Percentiles rank a stretch among this genome's conserved stretches.
Evolutionary conservation across 2,888 invertebrate genomes (phyloP).

Genomic region (Synanthedon formicaeformis): DNA sequence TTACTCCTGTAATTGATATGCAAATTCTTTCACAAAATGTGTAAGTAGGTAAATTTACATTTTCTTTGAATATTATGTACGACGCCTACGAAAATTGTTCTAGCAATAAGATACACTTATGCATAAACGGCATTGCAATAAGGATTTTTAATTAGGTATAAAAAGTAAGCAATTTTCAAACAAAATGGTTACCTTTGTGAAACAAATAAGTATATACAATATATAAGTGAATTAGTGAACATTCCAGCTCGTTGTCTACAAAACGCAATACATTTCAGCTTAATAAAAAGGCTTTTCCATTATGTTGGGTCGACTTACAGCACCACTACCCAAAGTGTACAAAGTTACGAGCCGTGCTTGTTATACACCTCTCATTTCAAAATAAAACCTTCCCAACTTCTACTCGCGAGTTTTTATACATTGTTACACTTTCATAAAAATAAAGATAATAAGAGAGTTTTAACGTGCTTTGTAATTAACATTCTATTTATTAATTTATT

Average conservation of each 20-base stretch:
- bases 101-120: no score
- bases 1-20: no score
- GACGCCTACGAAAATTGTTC: no score
- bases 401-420: constrained; percentile 30
- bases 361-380: constrained; percentile 23
- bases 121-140: no score
- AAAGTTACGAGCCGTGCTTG: constrained; percentile 38
- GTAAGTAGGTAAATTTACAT: no score
- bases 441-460: constrained; percentile 20
- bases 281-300: constrained; percentile 45
- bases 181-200: no score
- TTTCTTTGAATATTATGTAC: no score
- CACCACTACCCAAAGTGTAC: constrained; percentile 30
- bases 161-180: no score
- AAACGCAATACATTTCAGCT: constrained; percentile 28
- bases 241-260: constrained; percentile 9
- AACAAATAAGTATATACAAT: no score
- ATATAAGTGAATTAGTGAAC: not conserved
- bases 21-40: no score
- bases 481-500: not conserved
- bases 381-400: constrained; percentile 42
- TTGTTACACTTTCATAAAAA: constrained; percentile 26
- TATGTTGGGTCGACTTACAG: constrained; percentile 41
- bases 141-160: no score
- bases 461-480: constrained; percentile 14